Conservation (phyloP, 2,113 vertebrate genomes). For the Amblyornis subalaris region DNA sequence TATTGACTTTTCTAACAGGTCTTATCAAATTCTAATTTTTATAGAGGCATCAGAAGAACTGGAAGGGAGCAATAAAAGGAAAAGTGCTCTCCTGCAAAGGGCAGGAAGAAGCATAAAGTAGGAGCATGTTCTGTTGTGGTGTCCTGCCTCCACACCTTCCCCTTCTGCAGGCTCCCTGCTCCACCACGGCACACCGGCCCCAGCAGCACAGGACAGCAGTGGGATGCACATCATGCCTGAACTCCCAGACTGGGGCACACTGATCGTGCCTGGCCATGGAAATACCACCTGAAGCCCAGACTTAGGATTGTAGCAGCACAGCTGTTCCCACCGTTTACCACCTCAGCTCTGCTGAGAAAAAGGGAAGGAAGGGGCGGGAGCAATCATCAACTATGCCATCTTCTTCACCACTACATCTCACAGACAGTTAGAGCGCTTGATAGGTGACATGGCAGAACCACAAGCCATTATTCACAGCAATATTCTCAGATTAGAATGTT, state of each 20-base stretch:
- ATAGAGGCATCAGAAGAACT: not conserved
- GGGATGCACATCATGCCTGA: accelerated
- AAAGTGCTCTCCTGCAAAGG: not conserved
- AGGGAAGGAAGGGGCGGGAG: slow-evolving; percentile 43
- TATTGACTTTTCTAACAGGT: not conserved
- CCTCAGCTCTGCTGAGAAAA: not conserved
- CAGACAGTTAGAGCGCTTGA: not conserved
- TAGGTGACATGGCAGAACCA: slow-evolving; percentile 13
- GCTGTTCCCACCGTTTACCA: not conserved
- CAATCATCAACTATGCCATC: not conserved
- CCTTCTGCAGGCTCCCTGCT: not conserved
- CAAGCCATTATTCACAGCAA: not conserved
- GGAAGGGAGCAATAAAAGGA: not conserved
- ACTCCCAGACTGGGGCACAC: not conserved
- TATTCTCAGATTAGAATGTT: not conserved
- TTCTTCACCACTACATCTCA: not conserved
- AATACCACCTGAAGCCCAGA: not conserved
- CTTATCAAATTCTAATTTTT: not conserved
- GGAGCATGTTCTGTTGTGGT: not conserved
- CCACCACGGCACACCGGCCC: accelerated
- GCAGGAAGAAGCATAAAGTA: not conserved
- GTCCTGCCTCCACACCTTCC: not conserved
- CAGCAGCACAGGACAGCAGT: accelerated
- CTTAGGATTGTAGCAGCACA: accelerated
- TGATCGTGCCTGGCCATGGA: accelerated